Evolutionary conservation across 1,140 invertebrate species (phyloP), one percentile per base, ranked within the genome.

Genomic region (Neocloeon triangulifer): DNA sequence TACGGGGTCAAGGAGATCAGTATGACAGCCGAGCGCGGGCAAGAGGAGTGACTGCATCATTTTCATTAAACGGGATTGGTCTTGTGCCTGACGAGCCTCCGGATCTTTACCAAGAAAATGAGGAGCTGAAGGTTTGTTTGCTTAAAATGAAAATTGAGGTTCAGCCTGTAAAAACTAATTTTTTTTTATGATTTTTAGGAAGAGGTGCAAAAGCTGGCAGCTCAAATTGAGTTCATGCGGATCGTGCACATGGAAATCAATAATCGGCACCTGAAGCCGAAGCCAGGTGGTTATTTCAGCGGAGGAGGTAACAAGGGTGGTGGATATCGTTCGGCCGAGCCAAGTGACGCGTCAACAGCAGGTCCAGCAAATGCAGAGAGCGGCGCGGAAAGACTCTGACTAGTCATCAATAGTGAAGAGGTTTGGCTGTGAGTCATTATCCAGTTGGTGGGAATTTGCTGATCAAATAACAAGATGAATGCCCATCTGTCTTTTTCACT

Each of bases 191-290:
- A 19, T 25, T 36, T 30, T 4, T 47, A 82, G 76, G 80, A 86
- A 47, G 80, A 88, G 56, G 70, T 88, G 12, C 81, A 86, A 42
- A 86, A 85, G 46, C 49, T 88, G 37, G 81, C 82, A 0, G 75
- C 78, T 8, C 80, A 86, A 53, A 84, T 88, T 39, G 81, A 88
- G 48, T 80, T 81, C 46, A 81, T 86, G 75, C 85, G 82, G 53
- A 84, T 84, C 44, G 78, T 84, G 6, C 76, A 84, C 40, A 86
- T 88, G 82, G 75, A 84, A 48, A 70, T 81, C 53, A 79, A 85
- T 51, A 88, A 88, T 51, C 59, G 80, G 12, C 82, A 88, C 49
- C 50, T 86, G 34, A 77, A 80, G 41, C 75, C 77, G 25, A 76
- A 80, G 42, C 64, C 68, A 3, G 76, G 77, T 8, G 69, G 75